Evolutionary conservation across 2,888 invertebrate species (phyloP), one percentile per base, ranked within the genome.

Genomic region (Lasioglossum vierecki): DNA sequence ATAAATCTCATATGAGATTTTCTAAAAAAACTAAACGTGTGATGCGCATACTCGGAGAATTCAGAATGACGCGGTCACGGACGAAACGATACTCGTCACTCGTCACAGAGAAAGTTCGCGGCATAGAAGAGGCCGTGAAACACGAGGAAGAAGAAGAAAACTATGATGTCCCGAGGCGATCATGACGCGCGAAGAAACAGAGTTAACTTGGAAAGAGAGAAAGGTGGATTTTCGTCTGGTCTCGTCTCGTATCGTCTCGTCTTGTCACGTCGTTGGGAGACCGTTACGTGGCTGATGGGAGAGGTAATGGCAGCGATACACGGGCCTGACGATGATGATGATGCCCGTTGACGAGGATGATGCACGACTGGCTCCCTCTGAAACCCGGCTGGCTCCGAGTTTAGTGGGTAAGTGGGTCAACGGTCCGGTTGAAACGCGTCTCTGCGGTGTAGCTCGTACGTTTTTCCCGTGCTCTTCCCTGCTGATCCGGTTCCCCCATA

Each of bases 361-460:
- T 72, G 84, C 72, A 53, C 72, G 73, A 79, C 81, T 74, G 79
- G 86, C 75, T 76, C 71, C 75, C 75, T 41, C 80, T 85, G 79
- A 83, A 71, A 81, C 84, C 85, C 70, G 82, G 77, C 85, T 88
- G 60, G 90, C 83, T 90, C 86, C 80, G 84, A 85, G 94, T 94
- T 88, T 94, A 94, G 94, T 94, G 93, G 94, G 94, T 94, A 94
- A 95, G 94, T 95, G 90, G 94, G 93, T 91, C 94, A 89, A 88
- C 88, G 79, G 91, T 92, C 91, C 91, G 89, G 92, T 92, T 94
- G 5, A 93, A 93, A 94, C 70, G 49, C 77, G 83, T 79, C 78
- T 71, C 77, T 60, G 35, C 35, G 60, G 53, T 83, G 35, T 79
- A 72, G 57, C 44, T 57, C 66, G 26, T 22, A 79, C 83, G 76